These are phyloP conservation scores for Brienomyrus longianalis DNA, from an alignment of 2,113 vertebrate genomes.

Conservation along the genomic window DNA sequence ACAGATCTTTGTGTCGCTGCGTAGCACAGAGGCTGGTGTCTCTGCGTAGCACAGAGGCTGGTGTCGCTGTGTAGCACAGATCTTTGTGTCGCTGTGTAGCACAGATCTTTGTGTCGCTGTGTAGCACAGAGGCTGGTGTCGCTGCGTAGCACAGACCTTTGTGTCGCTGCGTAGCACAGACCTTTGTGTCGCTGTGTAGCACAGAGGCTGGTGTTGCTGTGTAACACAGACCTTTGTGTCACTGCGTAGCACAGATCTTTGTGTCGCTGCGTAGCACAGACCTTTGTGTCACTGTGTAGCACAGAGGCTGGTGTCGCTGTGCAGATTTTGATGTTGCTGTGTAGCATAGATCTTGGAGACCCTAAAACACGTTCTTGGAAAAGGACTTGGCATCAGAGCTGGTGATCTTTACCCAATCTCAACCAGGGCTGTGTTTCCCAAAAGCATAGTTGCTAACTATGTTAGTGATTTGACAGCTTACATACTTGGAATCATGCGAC, in stretches of 20 bases:
- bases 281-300: not conserved
- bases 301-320: not conserved
- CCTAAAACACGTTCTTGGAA: not conserved
- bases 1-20: not conserved
- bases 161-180: not conserved
- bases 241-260: not conserved
- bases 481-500: not conserved
- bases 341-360: not conserved
- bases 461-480: not conserved
- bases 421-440: not conserved
- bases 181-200: not conserved
- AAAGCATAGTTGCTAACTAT: not conserved
- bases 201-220: too few relatives aligned
- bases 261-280: not conserved
- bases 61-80: not conserved
- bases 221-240: too few relatives aligned
- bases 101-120: not conserved
- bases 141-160: not conserved
- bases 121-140: not conserved
- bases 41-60: not conserved
- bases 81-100: not conserved
- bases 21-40: not conserved
- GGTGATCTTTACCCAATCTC: not conserved
- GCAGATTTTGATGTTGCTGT: too few relatives aligned
- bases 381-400: not conserved